A percentile compares a stretch with the other conserved stretches of the same genome.
phyloP scores from a whole-genome alignment of 2,797 vertebrate species.

The Ctenosaura bakeri region DNA sequence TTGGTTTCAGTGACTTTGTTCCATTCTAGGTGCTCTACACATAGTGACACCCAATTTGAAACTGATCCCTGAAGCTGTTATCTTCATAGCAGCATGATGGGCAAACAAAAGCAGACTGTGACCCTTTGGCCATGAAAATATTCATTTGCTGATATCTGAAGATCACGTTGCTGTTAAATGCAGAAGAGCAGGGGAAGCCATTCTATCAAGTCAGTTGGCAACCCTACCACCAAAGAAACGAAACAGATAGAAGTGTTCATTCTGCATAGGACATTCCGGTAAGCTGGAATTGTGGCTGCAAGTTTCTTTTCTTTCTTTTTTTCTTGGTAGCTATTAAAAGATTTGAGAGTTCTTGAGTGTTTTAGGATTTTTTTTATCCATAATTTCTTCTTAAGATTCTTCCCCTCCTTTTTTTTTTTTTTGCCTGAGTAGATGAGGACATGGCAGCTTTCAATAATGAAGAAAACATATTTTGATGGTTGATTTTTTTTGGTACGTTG shows the following conservation, averaged over 20 bases:
- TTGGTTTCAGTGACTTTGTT: no score
- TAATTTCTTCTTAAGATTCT: slow-evolving; percentile 56
- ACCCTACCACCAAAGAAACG: background rate
- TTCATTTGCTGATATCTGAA: background rate
- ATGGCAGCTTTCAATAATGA: slow-evolving; percentile 74
- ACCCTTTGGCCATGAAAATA: background rate
- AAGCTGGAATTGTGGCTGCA: background rate
- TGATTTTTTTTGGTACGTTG: slow-evolving; percentile 65
- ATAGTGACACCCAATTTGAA: background rate
- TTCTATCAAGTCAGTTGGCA: background rate
- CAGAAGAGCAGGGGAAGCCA: background rate
- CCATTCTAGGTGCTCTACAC: background rate
- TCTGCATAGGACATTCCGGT: background rate
- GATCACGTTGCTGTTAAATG: background rate
- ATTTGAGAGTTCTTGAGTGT: slow-evolving; percentile 9
- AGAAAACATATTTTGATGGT: slow-evolving; percentile 80
- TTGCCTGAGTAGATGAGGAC: slow-evolving; percentile 47
- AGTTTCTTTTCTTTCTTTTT: slow-evolving; percentile 10
- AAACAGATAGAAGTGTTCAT: background rate
- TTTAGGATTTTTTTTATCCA: slow-evolving; percentile 33
- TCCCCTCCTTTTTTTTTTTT: background rate
- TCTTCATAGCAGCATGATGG: background rate
- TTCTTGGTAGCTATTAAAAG: slow-evolving; percentile 49
- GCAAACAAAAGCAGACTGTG: background rate
- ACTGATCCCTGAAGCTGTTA: background rate